Evolutionary conservation across 2,113 vertebrate genomes (phyloP).

Genomic region (Pterocles gutturalis): DNA sequence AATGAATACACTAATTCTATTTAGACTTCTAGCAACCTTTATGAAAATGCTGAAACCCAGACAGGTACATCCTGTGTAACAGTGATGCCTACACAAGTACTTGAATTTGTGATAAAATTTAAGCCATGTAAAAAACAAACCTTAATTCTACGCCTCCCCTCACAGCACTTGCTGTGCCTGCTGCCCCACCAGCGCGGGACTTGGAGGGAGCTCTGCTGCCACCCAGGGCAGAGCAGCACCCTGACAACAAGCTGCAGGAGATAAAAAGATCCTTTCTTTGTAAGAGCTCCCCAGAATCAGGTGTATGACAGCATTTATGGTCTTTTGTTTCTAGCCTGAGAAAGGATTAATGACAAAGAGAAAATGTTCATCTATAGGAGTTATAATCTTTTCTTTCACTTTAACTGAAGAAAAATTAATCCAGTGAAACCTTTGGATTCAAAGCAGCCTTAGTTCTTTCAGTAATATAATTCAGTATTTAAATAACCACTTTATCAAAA

Average conservation of each 20-base stretch:
- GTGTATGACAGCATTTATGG: background rate
- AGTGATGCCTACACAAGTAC: background rate
- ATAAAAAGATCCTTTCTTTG: background rate
- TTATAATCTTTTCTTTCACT: background rate
- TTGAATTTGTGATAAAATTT: background rate
- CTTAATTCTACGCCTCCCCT: fast-evolving
- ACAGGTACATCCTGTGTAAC: background rate
- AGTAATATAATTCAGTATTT: background rate
- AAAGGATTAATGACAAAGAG: background rate
- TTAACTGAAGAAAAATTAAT: background rate
- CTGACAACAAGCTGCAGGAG: background rate
- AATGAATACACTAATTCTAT: background rate
- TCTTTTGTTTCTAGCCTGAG: background rate
- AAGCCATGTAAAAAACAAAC: background rate
- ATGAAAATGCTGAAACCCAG: background rate
- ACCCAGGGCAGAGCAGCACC: background rate
- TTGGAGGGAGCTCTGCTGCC: background rate
- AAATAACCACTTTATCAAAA: slow-evolving; percentile 13
- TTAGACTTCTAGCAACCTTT: background rate
- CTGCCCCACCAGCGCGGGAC: background rate
- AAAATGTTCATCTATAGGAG: background rate
- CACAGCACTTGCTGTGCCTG: background rate
- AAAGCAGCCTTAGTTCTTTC: background rate
- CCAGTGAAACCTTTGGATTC: background rate
- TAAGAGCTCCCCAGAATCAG: background rate